Evolutionary conservation across 2,888 invertebrate species (phyloP), one percentile per base, ranked within the genome.

Genomic region (Chymomyza fuscimana): DNA sequence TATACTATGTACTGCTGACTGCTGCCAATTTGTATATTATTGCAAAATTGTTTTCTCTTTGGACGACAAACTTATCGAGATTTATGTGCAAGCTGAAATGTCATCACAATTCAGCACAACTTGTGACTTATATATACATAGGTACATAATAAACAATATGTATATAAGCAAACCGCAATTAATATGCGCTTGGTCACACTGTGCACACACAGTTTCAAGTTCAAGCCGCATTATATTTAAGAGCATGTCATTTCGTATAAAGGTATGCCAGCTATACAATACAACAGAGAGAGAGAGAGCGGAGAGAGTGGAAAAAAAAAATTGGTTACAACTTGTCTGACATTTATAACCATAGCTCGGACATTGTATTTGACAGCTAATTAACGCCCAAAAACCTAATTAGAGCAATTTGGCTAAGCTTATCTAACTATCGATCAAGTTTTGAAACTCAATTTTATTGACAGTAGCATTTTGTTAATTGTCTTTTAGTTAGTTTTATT

Each of bases 21-120:
- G 75, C 67, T 82, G 83, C 79, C 82, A 86, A 83, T 82, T 80
- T 80, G 86, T 73, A 87, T 72, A 65, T 77, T 82, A 85, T 81
- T 85, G 78, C 82, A 73, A 74, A 71, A 72, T 67, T 69, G 65
- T 65, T n/a, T 73, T 72, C 80, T 83, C 75, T 19, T 19, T 19
- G 19, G 19, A 19, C 19, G 19, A 19, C 19, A 19, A 19, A 19
- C 19, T 19, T 1, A 19, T 19, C 19, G 76, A 40, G 67, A 19
- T 52, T 52, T 52, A 19, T 6, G 9, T n/a, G n/a, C 4, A 54
- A 54, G 19, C 54, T 54, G 54, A 16, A 54, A 16, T 16, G 19
- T 54, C 54, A 54, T 16, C 54, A 19, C 9, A 54, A n/a, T 22
- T 19, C 54, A 54, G 2, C 54, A 19, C 9, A 54, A n/a, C 6